Conservation (phyloP, 2,888 invertebrate genomes). For the Acleris cristana region DNA sequence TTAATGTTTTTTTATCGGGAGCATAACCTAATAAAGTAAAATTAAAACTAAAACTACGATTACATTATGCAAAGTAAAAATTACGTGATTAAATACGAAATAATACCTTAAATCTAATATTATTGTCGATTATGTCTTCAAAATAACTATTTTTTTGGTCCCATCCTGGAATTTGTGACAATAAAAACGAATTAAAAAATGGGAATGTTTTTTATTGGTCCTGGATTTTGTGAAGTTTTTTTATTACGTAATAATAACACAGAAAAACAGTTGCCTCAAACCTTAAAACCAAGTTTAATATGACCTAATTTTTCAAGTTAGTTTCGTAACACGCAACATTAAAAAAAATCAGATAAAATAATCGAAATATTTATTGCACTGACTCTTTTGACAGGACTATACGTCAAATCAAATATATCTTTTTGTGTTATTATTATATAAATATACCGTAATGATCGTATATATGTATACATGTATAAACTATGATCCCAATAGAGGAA, state of each 20-base stretch:
- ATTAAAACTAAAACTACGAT: constrained; percentile 38
- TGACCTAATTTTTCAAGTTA: no score
- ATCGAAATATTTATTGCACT: no score
- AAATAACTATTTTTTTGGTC: constrained; percentile 24
- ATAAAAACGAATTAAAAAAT: background rate
- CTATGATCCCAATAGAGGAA: background rate
- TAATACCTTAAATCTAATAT: constrained; percentile 39
- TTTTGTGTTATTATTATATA: no score
- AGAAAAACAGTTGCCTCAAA: no score
- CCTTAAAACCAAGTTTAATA: no score
- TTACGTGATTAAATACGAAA: constrained; percentile 40
- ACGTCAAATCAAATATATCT: no score
- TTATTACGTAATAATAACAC: no score
- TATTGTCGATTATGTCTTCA: constrained; percentile 41
- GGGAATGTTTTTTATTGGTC: constrained; percentile 24
- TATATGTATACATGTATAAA: background rate
- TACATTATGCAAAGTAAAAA: constrained; percentile 29
- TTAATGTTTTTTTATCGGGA: no score
- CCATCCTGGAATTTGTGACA: constrained; percentile 39
- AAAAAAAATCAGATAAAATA: no score
- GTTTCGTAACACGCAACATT: no score
- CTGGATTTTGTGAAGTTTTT: background rate
- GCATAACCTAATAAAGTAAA: background rate
- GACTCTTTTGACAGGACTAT: no score
- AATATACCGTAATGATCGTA: no score